Percentiles rank a stretch among this genome's conserved stretches.
phyloP scores from a whole-genome alignment of 1,140 invertebrate species.

The Pissodes strobi region DNA sequence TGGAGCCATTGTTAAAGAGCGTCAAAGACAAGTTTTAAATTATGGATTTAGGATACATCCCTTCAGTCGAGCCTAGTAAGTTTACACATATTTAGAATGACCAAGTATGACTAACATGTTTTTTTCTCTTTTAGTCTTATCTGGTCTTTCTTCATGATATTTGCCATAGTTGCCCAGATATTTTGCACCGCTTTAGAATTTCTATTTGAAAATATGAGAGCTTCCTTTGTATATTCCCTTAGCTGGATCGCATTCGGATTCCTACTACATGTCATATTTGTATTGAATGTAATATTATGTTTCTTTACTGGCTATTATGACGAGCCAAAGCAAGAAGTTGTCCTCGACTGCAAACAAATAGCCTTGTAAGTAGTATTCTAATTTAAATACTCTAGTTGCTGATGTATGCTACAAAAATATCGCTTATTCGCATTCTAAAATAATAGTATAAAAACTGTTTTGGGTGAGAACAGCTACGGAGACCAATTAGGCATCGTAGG shows the following conservation, averaged over 20 bases:
- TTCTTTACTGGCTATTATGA: constrained; percentile 46
- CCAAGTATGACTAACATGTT: too few relatives aligned
- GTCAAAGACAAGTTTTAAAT: constrained; percentile 41
- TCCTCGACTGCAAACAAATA: constrained; percentile 38
- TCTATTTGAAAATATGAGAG: constrained; percentile 29
- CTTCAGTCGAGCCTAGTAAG: constrained; percentile 44
- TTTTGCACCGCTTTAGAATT: constrained; percentile 41
- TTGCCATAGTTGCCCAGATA: constrained; percentile 36
- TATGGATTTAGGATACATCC: constrained; percentile 46
- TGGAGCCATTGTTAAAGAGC: constrained; percentile 46
- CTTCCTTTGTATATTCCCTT: constrained; percentile 18
- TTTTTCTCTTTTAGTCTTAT: constrained; percentile 36
- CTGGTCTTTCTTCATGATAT: constrained; percentile 41
- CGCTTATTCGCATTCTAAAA: too few relatives aligned
- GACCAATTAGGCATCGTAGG: too few relatives aligned
- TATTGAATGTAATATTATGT: constrained; percentile 38
- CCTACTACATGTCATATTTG: constrained; percentile 33
- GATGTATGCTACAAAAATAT: neutral
- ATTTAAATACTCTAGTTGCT: neutral
- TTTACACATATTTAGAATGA: neutral
- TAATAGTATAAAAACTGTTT: too few relatives aligned
- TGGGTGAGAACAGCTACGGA: too few relatives aligned
- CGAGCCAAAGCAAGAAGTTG: constrained; percentile 42
- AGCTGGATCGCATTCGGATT: constrained; percentile 15
- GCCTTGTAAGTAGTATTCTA: constrained; percentile 33